Evolutionary conservation across 2,797 vertebrate genomes (phyloP).

Genomic region (Sebastes matsubarae): DNA sequence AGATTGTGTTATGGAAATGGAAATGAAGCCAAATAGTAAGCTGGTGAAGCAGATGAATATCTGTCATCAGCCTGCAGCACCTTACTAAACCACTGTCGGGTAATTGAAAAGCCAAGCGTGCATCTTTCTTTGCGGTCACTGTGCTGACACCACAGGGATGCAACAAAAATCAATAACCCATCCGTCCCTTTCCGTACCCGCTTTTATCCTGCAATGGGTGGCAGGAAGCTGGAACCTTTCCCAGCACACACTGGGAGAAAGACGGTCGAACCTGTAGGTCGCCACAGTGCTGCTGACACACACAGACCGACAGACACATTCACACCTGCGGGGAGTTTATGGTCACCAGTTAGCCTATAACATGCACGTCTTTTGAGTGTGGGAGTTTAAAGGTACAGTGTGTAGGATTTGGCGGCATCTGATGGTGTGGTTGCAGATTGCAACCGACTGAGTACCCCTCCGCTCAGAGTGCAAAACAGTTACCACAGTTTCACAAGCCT

Average conservation of each 20-base stretch:
- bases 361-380: neutral
- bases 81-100: neutral
- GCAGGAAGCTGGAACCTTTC: slow-evolving; percentile 20
- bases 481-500: too few species aligned
- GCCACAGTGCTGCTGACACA: neutral
- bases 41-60: neutral
- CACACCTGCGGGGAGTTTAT: neutral
- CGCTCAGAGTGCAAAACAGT: too few species aligned
- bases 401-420: too few species aligned
- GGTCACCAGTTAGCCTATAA: neutral
- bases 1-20: neutral
- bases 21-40: neutral
- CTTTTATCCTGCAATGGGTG: neutral
- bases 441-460: too few species aligned
- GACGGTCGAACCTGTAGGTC: neutral
- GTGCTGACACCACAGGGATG: neutral
- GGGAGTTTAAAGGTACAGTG: neutral
- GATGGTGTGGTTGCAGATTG: too few species aligned
- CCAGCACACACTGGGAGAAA: neutral
- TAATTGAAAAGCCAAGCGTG: neutral
- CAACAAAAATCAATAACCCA: slow-evolving; percentile 6
- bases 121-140: neutral
- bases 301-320: slow-evolving; percentile 4
- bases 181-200: neutral
- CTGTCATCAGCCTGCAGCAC: neutral